phyloP scores from a whole-genome alignment of 2,113 vertebrate species.

The Butastur rufipennis region DNA sequence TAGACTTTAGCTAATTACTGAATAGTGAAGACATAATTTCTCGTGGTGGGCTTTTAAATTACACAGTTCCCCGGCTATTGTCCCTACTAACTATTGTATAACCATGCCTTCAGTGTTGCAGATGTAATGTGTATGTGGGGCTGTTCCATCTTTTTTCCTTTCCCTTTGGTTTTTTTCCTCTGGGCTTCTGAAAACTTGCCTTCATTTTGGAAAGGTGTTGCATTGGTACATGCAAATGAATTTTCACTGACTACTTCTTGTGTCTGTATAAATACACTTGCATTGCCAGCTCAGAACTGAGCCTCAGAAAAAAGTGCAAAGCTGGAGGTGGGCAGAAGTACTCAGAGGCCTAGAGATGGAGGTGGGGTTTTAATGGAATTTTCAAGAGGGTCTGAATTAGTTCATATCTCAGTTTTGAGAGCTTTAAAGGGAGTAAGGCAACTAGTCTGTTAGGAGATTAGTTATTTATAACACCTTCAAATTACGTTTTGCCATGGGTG shows the following conservation, averaged over 20 bases:
- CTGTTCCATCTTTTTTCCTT: background rate
- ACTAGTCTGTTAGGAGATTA: background rate
- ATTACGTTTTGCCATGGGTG: background rate
- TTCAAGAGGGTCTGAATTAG: background rate
- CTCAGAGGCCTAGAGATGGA: background rate
- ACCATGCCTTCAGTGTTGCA: background rate
- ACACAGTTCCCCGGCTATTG: background rate
- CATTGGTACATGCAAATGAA: background rate
- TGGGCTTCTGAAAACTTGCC: background rate
- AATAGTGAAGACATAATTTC: background rate
- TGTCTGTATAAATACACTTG: background rate
- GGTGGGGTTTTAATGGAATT: background rate
- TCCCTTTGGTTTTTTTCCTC: background rate
- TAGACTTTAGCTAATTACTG: background rate
- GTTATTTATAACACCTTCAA: background rate
- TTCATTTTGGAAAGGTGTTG: background rate
- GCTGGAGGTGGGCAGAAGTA: background rate
- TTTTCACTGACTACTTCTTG: background rate
- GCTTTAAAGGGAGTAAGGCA: background rate
- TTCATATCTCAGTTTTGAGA: background rate
- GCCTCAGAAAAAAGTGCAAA: background rate
- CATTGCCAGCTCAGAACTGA: background rate
- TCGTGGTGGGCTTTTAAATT: background rate
- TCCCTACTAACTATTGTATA: background rate
- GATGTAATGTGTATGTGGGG: accelerated